Conservation (phyloP, 2,888 invertebrate species). For the Vesta saturnalis region DNA sequence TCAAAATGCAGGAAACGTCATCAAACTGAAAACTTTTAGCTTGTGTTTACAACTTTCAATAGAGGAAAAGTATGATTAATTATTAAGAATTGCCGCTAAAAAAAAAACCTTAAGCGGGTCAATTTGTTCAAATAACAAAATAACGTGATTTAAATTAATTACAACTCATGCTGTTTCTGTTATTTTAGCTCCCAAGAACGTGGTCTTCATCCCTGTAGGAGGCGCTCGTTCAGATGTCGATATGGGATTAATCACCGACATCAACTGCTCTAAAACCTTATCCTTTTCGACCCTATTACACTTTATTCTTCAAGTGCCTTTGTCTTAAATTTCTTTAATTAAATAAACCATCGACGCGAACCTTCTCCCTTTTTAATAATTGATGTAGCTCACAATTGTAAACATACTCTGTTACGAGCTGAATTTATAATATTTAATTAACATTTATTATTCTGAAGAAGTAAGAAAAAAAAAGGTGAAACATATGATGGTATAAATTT, state of each 20-base stretch:
- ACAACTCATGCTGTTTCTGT: constrained; percentile 58
- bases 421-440: constrained; percentile 30
- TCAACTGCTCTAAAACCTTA: constrained; percentile 46
- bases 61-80: constrained; percentile 22
- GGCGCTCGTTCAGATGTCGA: constrained; percentile 54
- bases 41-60: constrained; percentile 23
- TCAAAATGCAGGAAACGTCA: constrained; percentile 29
- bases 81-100: constrained; percentile 12
- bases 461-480: not conserved
- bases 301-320: constrained; percentile 30
- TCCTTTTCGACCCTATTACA: constrained; percentile 32
- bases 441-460: constrained; percentile 28
- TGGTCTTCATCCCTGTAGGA: constrained; percentile 52
- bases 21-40: constrained; percentile 28
- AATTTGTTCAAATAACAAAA: constrained; percentile 41
- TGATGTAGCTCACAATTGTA: too few relatives aligned
- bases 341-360: too few relatives aligned
- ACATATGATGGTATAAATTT: constrained; percentile 21
- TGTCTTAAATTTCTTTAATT: constrained; percentile 15
- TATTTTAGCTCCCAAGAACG: constrained; percentile 57
- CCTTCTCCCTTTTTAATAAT: not conserved
- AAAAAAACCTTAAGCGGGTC: constrained; percentile 22
- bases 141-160: constrained; percentile 58
- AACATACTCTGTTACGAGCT: not conserved
- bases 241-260: constrained; percentile 58